Conservation (phyloP, 1,140 invertebrate genomes). For the Trichomalopsis sarcophagae region DNA sequence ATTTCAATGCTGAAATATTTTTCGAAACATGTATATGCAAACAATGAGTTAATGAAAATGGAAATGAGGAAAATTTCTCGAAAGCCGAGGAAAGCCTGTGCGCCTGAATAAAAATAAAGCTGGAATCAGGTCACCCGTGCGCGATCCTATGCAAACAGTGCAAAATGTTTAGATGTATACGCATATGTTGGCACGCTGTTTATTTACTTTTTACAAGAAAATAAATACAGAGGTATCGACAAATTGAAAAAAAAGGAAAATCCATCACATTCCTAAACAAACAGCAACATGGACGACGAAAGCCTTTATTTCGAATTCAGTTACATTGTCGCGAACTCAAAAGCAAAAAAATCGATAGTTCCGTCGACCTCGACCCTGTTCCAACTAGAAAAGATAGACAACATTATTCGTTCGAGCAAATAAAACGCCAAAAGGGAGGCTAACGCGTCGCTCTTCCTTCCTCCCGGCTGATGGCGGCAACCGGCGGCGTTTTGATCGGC, state of each 20-base stretch:
- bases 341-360: background rate
- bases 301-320: background rate
- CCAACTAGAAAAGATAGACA: background rate
- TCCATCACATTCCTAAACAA: background rate
- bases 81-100: background rate
- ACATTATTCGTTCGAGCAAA: background rate
- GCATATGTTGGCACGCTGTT: too few relatives aligned
- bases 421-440: background rate
- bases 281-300: background rate
- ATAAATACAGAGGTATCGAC: too few relatives aligned
- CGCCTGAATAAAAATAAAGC: background rate
- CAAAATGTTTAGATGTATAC: too few relatives aligned
- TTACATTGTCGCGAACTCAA: background rate
- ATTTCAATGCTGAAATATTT: background rate
- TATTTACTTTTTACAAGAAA: too few relatives aligned
- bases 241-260: too few relatives aligned
- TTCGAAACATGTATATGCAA: background rate
- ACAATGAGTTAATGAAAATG: background rate
- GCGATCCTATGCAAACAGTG: background rate
- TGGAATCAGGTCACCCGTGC: background rate
- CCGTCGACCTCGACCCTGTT: background rate
- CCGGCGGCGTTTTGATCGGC: constrained; percentile 15
- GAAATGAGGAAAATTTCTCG: background rate
- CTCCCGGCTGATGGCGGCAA: background rate
- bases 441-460: background rate